Evolutionary conservation across 2,888 invertebrate genomes (phyloP), one percentile per base, ranked within the genome.

Genomic region (Aporophyla nigra): DNA sequence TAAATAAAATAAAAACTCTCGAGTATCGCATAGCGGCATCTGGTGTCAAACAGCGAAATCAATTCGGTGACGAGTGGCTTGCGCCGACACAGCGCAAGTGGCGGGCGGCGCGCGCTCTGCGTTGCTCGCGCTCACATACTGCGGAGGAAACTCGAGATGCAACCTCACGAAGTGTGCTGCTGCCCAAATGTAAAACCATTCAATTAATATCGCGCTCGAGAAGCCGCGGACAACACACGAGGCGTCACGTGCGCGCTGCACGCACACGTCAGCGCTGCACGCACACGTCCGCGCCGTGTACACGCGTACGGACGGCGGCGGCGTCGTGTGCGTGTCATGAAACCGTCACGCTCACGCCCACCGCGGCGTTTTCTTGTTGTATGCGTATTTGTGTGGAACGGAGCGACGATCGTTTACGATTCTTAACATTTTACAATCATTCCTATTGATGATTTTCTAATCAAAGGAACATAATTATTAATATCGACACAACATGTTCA

Each of bases 151-250:
- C 40, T 46, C 56, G n/a, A 68, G 68, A 71, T 69, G 65, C 73
- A 76, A 54, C 53, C 62, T 58, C 62, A 54, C 61, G 67, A 33
- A 73, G 68, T 71, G 59, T 71, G 73, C 56, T 63, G 73, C 61
- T 76, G 61, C 70, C 63, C 76, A 70, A 79, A 82, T 81, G 63
- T 77, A 77, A 80, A 73, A 80, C 75, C 65, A 68, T 74, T 72
- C 79, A 80, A 75, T 80, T 82, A 82, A 82, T 74, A 84, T 59
- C 71, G 71, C 71, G 82, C 62, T 84, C 65, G 76, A 73, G n/a
- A 51, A 80, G 53, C 81, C 81, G 86, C 76, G 67, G 73, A 62
- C 24, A 74, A 59, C 80, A 81, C 80, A 80, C 72, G 76, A 79
- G 63, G 56, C 27, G 61, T 86, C 86, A 81, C 86, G 85, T 85